These are phyloP conservation scores for Oreochromis grahami DNA, from an alignment of 2,797 vertebrate species.

Conservation along the genomic window DNA sequence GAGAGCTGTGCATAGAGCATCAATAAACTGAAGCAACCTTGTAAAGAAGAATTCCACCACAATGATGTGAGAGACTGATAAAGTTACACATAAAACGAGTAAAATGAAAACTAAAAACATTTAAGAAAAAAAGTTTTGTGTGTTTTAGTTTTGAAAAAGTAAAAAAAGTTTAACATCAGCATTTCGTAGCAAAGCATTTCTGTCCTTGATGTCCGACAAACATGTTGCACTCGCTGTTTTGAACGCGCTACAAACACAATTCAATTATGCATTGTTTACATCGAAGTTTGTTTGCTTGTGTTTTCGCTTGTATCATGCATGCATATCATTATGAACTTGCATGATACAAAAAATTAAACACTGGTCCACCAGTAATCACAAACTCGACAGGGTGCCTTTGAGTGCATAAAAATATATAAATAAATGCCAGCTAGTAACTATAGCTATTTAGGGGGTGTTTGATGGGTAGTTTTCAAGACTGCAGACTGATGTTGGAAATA, in stretches of 20 bases:
- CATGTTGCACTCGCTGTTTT: background rate
- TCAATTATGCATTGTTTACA: background rate
- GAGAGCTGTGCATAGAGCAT: background rate
- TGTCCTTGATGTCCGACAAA: background rate
- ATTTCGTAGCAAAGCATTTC: background rate
- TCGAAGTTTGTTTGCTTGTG: background rate
- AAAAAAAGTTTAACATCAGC: background rate
- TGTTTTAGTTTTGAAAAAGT: background rate
- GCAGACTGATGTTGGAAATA: background rate
- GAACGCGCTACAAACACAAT: background rate
- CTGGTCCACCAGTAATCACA: background rate
- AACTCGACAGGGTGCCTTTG: background rate
- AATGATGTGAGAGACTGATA: background rate
- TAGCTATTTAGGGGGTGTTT: background rate
- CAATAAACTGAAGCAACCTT: background rate
- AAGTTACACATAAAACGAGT: background rate
- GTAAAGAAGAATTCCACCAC: background rate
- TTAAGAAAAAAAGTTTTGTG: accelerated
- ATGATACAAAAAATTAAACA: background rate
- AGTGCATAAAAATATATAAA: background rate
- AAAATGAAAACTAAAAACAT: background rate
- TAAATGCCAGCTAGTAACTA: background rate
- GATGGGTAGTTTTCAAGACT: background rate
- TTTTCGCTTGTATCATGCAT: background rate
- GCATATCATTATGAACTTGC: background rate